phyloP scores from a whole-genome alignment of 1,140 invertebrate species.

The Medauroidea extradentata region DNA sequence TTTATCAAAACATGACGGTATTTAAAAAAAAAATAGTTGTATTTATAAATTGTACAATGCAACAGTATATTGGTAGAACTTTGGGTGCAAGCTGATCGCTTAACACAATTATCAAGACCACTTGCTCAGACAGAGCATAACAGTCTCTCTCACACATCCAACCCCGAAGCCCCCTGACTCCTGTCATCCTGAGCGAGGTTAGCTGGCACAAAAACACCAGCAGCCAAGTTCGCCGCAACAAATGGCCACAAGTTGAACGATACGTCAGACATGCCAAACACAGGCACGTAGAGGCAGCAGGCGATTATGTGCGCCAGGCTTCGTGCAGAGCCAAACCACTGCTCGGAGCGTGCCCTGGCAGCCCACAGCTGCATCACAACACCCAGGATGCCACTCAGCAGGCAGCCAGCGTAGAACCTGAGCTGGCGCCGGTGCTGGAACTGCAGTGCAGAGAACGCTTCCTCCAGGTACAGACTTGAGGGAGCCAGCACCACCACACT shows the following conservation, averaged over 20 bases:
- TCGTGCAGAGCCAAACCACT: background rate
- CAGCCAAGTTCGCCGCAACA: conserved; percentile 1
- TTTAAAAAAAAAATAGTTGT: too few relatives aligned
- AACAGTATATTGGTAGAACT: too few relatives aligned
- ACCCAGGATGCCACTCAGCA: conserved; percentile 30
- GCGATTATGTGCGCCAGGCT: conserved; percentile 2
- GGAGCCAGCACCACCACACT: conserved; percentile 36
- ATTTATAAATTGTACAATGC: too few relatives aligned
- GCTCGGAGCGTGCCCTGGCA: background rate
- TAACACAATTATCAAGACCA: too few relatives aligned
- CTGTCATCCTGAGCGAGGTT: background rate
- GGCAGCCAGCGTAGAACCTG: conserved; percentile 31
- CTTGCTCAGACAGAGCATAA: too few relatives aligned
- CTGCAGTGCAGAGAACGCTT: conserved; percentile 33
- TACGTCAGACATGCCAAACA: background rate
- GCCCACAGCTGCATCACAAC: conserved; percentile 25
- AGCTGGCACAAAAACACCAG: background rate
- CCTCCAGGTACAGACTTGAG: conserved; percentile 34
- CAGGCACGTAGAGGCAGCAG: background rate
- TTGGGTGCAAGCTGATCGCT: too few relatives aligned
- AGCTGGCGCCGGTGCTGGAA: conserved; percentile 30
- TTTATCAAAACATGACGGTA: too few relatives aligned
- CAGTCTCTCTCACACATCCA: background rate
- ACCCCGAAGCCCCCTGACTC: background rate
- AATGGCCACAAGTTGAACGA: background rate